Percentiles rank a stretch among this genome's conserved stretches.
phyloP scores from a whole-genome alignment of 2,888 invertebrate species.

The Andrena bucephala region DNA sequence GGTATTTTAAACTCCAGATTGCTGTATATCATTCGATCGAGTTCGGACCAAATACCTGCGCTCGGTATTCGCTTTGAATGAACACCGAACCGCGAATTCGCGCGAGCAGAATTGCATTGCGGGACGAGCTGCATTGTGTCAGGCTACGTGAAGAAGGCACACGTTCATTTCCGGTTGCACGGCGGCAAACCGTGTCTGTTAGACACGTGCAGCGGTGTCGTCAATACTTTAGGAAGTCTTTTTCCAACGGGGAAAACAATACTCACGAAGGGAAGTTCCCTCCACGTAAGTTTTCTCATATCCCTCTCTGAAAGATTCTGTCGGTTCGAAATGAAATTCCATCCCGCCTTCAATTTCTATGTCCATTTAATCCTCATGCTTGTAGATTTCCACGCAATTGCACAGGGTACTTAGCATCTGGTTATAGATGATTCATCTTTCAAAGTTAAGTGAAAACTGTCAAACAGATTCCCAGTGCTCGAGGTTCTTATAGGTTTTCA shows the following conservation, averaged over 20 bases:
- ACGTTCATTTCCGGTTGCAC: slow-evolving; percentile 21
- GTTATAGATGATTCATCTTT: not conserved
- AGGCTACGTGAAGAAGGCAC: slow-evolving; percentile 15
- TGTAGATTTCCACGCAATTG: slow-evolving; percentile 7
- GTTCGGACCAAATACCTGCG: not conserved
- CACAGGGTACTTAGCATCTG: not conserved
- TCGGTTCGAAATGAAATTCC: slow-evolving; percentile 42
- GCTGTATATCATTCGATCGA: slow-evolving; percentile 4
- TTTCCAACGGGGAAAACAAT: slow-evolving; percentile 2
- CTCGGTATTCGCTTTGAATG: slow-evolving; percentile 1
- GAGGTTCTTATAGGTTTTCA: not conserved
- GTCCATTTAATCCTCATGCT: slow-evolving; percentile 17
- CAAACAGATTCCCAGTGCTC: too few relatives aligned
- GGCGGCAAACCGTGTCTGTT: slow-evolving; percentile 17
- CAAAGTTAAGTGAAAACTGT: not conserved
- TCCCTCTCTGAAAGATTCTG: not conserved
- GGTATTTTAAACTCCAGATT: too few relatives aligned
- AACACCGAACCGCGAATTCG: not conserved
- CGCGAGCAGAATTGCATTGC: not conserved
- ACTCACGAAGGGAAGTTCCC: not conserved
- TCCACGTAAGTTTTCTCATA: slow-evolving; percentile 22
- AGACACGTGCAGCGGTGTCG: slow-evolving; percentile 12
- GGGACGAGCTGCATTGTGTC: not conserved
- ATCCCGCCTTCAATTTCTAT: slow-evolving; percentile 13
- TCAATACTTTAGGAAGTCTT: not conserved